These are phyloP conservation scores for Archips crataeganus DNA, from an alignment of 2,888 invertebrate genomes.

Conservation along the genomic window DNA sequence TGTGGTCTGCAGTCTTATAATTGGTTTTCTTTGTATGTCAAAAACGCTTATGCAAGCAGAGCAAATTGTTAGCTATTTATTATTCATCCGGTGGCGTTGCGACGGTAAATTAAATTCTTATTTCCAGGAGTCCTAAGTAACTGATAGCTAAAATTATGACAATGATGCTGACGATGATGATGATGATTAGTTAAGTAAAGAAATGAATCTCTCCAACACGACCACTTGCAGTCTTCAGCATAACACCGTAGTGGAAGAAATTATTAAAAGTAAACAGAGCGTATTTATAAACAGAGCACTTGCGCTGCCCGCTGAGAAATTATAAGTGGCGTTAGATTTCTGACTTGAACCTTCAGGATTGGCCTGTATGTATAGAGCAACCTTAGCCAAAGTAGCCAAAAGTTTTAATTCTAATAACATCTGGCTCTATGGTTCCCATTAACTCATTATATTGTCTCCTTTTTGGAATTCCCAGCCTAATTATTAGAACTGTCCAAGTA, in stretches of 20 bases:
- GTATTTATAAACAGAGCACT: background rate
- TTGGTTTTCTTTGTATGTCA: conserved; percentile 29
- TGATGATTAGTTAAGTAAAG: background rate
- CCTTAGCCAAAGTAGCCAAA: too few species aligned
- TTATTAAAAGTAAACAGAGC: background rate
- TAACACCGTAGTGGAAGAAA: background rate
- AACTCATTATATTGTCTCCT: background rate
- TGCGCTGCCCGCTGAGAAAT: too few species aligned
- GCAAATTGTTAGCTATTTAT: background rate
- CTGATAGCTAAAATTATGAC: too few species aligned
- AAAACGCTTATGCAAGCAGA: conserved; percentile 12
- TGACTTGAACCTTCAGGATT: too few species aligned
- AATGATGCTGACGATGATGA: too few species aligned
- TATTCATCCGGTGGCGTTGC: conserved; percentile 8
- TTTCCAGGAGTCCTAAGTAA: background rate
- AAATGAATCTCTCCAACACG: background rate
- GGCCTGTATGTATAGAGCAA: too few species aligned
- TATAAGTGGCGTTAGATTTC: too few species aligned
- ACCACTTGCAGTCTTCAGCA: background rate
- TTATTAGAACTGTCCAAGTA: background rate
- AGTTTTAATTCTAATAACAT: too few species aligned
- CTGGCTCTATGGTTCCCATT: too few species aligned
- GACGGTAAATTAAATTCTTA: background rate
- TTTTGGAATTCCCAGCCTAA: background rate
- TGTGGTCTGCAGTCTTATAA: conserved; percentile 25